A percentile compares a stretch with the other conserved stretches of the same genome.
These are phyloP conservation scores for Eumeta japonica DNA, from an alignment of 1,140 invertebrate genomes.

Conservation along the genomic window DNA sequence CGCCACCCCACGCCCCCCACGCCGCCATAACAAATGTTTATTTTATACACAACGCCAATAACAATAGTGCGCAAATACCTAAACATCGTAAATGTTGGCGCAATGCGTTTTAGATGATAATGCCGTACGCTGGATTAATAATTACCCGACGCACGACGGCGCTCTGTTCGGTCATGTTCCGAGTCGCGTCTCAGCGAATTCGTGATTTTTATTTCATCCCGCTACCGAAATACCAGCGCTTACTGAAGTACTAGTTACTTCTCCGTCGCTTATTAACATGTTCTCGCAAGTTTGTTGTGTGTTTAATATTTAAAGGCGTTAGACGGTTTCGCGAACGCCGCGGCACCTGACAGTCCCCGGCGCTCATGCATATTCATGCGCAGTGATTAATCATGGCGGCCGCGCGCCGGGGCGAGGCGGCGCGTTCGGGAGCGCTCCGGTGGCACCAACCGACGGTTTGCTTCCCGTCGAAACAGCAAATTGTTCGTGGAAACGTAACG, in stretches of 20 bases:
- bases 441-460: too few relatives aligned
- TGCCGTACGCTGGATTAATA: constrained; percentile 38
- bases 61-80: constrained; percentile 58
- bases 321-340: too few relatives aligned
- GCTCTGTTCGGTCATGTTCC: background rate
- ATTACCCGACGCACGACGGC: constrained; percentile 18
- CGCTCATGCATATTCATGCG: constrained; percentile 49
- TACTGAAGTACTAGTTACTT: too few relatives aligned
- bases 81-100: constrained; percentile 45
- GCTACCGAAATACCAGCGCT: too few relatives aligned
- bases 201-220: constrained; percentile 11
- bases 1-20: too few relatives aligned
- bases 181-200: too few relatives aligned
- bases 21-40: constrained; percentile 59
- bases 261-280: background rate
- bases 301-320: constrained; percentile 49
- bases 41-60: constrained; percentile 57
- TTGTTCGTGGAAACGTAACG: too few relatives aligned
- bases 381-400: constrained; percentile 47
- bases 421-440: too few relatives aligned
- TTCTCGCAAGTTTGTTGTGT: constrained; percentile 22
- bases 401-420: too few relatives aligned
- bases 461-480: too few relatives aligned
- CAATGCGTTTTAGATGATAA: constrained; percentile 55
- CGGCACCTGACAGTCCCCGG: constrained; percentile 37